Conservation (phyloP, 2,113 vertebrate genomes). For the Syngnathus scovelli region DNA sequence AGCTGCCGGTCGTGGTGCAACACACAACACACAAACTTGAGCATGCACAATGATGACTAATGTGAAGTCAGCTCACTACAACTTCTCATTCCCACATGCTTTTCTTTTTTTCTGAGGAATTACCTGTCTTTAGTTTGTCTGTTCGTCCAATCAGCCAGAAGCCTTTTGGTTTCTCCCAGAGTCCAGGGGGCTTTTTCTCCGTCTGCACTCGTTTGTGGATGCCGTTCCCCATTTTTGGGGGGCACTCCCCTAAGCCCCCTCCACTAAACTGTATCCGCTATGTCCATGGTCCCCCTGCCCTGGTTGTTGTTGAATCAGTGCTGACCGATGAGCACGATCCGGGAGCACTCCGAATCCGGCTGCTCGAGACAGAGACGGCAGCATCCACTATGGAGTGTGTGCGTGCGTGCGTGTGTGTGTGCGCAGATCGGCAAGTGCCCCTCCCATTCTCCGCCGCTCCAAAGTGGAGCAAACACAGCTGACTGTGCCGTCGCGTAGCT, state of each 20-base stretch:
- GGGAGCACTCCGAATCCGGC: constrained; percentile 13
- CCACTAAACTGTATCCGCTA: neutral
- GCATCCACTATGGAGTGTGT: constrained; percentile 42
- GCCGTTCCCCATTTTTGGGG: constrained; percentile 80
- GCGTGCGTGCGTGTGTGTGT: constrained; percentile 19
- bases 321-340: constrained; percentile 34
- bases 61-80: constrained; percentile 33
- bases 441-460: constrained; percentile 56
- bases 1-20: neutral
- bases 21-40: constrained; percentile 13
- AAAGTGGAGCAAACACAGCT: constrained; percentile 35
- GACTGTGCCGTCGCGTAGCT: neutral
- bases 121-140: constrained; percentile 77
- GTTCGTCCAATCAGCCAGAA: constrained; percentile 75
- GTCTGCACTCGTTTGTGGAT: constrained; percentile 76
- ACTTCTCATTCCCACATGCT: neutral
- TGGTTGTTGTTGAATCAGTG: constrained; percentile 11
- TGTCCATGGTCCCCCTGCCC: neutral
- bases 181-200: constrained; percentile 26
- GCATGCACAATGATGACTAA: constrained; percentile 50
- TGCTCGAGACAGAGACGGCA: constrained; percentile 38
- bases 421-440: constrained; percentile 43
- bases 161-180: constrained; percentile 57
- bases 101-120: neutral
- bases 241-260: constrained; percentile 22